These are phyloP conservation scores for Hymenopus coronatus DNA, from an alignment of 2,888 invertebrate genomes.

Conservation along the genomic window DNA sequence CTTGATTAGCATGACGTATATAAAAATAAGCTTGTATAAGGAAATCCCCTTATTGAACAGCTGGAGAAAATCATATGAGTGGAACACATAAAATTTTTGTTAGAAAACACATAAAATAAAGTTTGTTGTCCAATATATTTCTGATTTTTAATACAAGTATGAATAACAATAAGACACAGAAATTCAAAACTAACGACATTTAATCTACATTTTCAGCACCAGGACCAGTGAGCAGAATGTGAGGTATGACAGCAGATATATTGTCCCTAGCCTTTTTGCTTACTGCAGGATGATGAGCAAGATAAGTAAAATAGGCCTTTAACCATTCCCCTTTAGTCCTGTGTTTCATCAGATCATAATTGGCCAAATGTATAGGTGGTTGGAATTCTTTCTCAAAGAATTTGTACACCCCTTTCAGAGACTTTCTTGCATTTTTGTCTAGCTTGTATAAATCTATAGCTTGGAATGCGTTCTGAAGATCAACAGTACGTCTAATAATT, in stretches of 20 bases:
- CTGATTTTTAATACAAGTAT: no score
- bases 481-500: neutral
- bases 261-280: neutral
- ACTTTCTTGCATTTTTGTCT: neutral
- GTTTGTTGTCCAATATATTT: no score
- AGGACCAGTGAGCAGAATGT: neutral
- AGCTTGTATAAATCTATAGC: neutral
- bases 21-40: no score
- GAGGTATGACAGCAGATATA: neutral
- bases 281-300: neutral
- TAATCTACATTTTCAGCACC: slow-evolving; percentile 24
- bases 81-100: no score
- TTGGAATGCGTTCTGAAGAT: neutral
- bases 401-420: neutral
- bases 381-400: slow-evolving; percentile 11
- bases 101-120: no score
- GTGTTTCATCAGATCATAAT: neutral
- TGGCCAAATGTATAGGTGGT: neutral
- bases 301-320: neutral
- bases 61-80: no score
- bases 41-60: no score
- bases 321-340: slow-evolving; percentile 4
- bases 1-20: no score
- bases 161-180: no score
- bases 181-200: no score